Evolutionary conservation across 2,888 invertebrate genomes (phyloP).

Genomic region (Eilema griseolum): DNA sequence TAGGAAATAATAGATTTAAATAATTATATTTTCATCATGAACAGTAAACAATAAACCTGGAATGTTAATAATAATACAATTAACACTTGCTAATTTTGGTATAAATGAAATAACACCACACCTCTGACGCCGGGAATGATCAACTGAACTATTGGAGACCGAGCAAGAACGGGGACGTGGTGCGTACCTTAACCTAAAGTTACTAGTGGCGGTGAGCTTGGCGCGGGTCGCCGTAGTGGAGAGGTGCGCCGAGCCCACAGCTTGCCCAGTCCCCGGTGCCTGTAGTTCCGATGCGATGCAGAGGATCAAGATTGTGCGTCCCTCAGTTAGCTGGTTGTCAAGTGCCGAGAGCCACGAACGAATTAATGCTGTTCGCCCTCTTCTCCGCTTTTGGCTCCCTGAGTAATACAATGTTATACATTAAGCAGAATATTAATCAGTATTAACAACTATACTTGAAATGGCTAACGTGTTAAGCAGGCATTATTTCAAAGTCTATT

Average conservation of each 20-base stretch:
- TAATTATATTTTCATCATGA: conserved; percentile 75
- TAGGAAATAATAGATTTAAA: conserved; percentile 75
- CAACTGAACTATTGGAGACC: conserved; percentile 69
- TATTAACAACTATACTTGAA: conserved; percentile 36
- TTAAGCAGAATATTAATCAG: conserved; percentile 35
- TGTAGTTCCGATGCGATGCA: conserved; percentile 72
- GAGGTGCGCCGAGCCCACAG: conserved; percentile 45
- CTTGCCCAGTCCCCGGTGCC: conserved; percentile 65
- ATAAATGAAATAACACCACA: conserved; percentile 79
- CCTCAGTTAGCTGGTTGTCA: conserved; percentile 89
- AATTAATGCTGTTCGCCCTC: conserved; percentile 95
- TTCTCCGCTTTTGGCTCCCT: conserved; percentile 95
- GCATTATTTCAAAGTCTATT: conserved; percentile 56
- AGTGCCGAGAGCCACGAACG: conserved; percentile 91
- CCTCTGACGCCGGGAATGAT: conserved; percentile 60
- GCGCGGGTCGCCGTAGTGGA: conserved; percentile 67
- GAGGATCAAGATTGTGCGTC: conserved; percentile 81
- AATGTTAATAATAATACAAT: conserved; percentile 85
- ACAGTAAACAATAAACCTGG: conserved; percentile 82
- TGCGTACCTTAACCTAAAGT: conserved; percentile 16
- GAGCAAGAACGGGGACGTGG: conserved; percentile 56
- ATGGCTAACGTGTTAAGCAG: conserved; percentile 47
- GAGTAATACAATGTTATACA: conserved; percentile 49
- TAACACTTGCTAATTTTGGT: conserved; percentile 83
- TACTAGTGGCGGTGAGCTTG: conserved; percentile 32